Conservation (phyloP, 2,113 vertebrate species). For the Chionomys nivalis region DNA sequence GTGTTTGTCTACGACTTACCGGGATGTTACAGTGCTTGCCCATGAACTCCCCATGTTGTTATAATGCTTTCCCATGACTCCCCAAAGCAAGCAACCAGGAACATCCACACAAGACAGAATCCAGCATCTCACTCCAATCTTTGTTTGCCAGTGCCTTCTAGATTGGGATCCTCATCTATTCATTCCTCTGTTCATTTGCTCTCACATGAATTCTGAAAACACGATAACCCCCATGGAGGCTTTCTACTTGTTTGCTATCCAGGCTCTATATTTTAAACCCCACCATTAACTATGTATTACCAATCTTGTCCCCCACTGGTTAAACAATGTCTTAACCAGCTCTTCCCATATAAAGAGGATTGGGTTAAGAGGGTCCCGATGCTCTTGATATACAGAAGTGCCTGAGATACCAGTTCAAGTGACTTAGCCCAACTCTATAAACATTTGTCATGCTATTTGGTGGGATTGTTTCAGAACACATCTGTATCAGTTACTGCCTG, state of each 20-base stretch:
- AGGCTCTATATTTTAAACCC: background rate
- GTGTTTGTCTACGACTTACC: background rate
- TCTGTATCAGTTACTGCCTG: background rate
- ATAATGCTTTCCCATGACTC: background rate
- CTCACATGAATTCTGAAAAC: background rate
- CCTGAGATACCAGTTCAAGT: background rate
- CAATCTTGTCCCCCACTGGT: no score
- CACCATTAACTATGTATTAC: background rate
- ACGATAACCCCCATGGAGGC: background rate
- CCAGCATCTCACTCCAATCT: background rate
- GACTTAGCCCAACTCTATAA: background rate
- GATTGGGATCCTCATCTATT: background rate
- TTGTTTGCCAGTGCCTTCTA: background rate
- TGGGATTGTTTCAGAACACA: background rate
- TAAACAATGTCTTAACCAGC: background rate
- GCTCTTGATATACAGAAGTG: background rate
- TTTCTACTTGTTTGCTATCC: background rate
- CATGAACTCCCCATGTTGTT: background rate
- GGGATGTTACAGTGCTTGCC: background rate
- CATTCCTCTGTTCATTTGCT: background rate
- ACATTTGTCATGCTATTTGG: background rate
- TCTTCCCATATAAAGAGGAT: background rate
- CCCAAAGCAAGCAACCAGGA: background rate
- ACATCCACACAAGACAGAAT: background rate
- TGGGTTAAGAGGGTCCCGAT: background rate